Base-by-base conservation (phyloP, 2,888 invertebrate genomes). In the Tanytarsus gracilentus region DNA sequence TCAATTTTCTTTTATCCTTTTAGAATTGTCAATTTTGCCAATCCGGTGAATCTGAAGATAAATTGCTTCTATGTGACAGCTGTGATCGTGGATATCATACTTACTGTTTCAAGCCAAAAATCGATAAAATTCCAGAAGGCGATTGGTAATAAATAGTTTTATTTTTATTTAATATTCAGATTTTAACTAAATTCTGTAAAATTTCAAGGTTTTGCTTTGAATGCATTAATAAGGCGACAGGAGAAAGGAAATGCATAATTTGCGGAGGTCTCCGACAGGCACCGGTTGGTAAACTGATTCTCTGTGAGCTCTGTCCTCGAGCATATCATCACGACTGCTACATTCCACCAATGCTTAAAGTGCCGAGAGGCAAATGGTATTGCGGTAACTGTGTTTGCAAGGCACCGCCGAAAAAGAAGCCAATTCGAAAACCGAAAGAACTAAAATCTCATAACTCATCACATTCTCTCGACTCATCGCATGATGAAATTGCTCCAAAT, bases 1-100 rank as follows among this genome's bases (percentile, higher is more conserved):
- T 23, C 9, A 26, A 59, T 62, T 40, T 49, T 30, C 33, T 56
- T 9, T 7, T 55, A 40, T 23, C 16, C 39, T 53, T 77, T 63
- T 83, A 96, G 93, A 90, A 91, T 76, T 97, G 97, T 76, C 97
- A 98, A 76, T 95, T 98, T 75, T 98, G 98, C 76, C 84, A 90
- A 70, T 86, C 88, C 69, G 97, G 95, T 62, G 96, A 97, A 76
- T 92, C 95, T 69, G 97, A 98, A 72, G 96, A 93, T 66, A 88
- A 95, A 72, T 77, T 98, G 65, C 76, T 98, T 66, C 78, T 98
- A 23, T 98, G 98, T 74, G 98, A 98, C 75, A 92, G 95, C 64
- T 98, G 98, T 75, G 98, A 98, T 75, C 91, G 93, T 72, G 98
- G 97, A 55, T 97, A 96, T 75, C 98, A 98, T 77, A 97, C 95